Conservation (phyloP, 2,113 vertebrate genomes). For the Turnix velox region DNA sequence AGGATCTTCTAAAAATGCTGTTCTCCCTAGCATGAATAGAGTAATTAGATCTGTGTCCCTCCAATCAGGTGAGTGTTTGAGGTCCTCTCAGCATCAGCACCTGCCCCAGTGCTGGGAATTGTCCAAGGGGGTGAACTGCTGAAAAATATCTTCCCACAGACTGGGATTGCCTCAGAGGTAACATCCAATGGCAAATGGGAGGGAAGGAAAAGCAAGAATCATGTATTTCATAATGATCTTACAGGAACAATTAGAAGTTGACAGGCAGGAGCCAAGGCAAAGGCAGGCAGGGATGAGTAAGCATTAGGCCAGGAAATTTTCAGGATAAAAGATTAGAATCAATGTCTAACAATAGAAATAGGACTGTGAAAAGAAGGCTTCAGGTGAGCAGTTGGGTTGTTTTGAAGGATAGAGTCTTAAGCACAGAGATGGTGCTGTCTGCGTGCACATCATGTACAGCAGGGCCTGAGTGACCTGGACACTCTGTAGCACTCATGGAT, state of each 20-base stretch:
- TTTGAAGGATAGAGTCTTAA: neutral
- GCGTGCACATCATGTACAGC: rapidly evolving
- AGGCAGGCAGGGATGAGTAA: too few relatives aligned
- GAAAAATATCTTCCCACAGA: neutral
- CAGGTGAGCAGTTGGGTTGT: neutral
- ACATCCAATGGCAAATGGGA: neutral
- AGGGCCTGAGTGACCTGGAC: neutral
- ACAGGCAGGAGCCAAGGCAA: neutral
- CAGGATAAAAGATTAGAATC: neutral
- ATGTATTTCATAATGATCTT: neutral
- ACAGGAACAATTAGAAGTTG: neutral
- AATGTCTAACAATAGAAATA: neutral
- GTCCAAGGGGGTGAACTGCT: neutral
- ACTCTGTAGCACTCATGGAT: neutral
- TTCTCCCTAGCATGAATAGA: neutral
- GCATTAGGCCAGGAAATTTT: neutral
- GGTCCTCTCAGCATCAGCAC: neutral
- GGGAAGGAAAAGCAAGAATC: neutral
- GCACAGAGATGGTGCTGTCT: too few relatives aligned
- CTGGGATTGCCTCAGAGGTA: neutral
- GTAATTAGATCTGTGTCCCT: neutral
- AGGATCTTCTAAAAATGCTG: neutral
- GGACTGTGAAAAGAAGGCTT: neutral
- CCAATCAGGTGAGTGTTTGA: neutral
- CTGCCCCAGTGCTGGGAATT: neutral